Conservation (phyloP, 1,140 invertebrate genomes). For the Teleogryllus occipitalis region DNA sequence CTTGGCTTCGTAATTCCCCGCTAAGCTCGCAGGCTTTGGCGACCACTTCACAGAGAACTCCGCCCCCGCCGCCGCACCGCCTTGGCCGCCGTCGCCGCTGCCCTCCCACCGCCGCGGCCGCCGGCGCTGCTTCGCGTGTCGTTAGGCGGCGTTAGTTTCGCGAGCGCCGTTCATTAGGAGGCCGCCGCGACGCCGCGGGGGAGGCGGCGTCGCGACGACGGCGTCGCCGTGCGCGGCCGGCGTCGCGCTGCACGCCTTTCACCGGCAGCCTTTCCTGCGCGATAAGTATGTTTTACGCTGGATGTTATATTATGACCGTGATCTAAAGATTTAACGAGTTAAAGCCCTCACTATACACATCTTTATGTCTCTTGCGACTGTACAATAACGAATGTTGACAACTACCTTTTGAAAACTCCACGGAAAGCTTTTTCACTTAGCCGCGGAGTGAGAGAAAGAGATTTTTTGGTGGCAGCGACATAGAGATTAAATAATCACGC, state of each 20-base stretch:
- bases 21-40: neutral
- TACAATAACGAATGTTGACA: neutral
- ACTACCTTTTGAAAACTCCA: neutral
- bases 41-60: neutral
- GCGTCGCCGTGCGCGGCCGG: no score
- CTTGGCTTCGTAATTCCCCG: conserved; percentile 7
- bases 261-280: neutral
- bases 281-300: neutral
- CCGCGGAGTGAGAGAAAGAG: neutral
- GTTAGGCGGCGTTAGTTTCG: no score
- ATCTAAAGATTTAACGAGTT: neutral
- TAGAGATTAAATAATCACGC: conserved; percentile 1
- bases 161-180: no score
- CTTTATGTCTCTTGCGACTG: neutral
- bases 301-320: neutral
- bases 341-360: neutral
- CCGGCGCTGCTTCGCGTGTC: no score
- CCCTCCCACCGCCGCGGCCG: no score
- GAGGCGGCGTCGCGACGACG: no score
- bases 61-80: no score
- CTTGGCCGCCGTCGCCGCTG: neutral
- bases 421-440: neutral
- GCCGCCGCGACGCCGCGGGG: no score
- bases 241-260: no score
- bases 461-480: conserved; percentile 2